Base-by-base conservation (phyloP, 2,888 invertebrate species). In the Busseola fusca region DNA sequence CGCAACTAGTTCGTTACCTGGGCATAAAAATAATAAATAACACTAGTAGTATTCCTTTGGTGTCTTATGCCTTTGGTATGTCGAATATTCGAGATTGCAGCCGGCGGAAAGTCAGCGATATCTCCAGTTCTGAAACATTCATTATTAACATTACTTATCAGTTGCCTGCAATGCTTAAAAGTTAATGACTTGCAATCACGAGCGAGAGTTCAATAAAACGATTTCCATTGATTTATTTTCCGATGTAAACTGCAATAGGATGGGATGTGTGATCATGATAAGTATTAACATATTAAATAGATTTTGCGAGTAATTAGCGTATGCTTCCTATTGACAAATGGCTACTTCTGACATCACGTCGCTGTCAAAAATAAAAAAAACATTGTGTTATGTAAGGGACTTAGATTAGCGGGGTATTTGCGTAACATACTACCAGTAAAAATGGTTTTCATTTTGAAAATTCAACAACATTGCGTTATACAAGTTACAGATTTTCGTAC, bases 121-220 rank as follows among this genome's bases (percentile, higher is more conserved):
- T 77, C 73, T 72, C 73, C 77, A 34, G 34, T 57, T n/a, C 83
- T 83, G 83, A 18, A 83, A 83, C 78, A 82, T 70, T 70, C 27
- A 71, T 72, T 69, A 69, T 59, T 58, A 27, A 57, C 66, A 56
- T 77, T 74, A 54, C 50, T 50, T n/a, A 80, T 78, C 65, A 78
- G 48, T 56, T 27, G 57, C 40, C 21, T 18, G 64, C 52, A n/a
- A 64, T 77, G 60, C n/a, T 69, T 63, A 58, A 77, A 76, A 77
- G 58, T 48, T 72, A 79, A 80, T 76, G 69, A 74, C 57, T 67
- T 48, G 50, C 34, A 68, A 77, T 77, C 78, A 81, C 66, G 81
- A 78, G 64, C n/a, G 10, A 52, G 18, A 58, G 77, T 64, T 80
- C 78, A 81, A 73, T 67, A 54, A 27, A 80, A 72, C 72, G 62